These are phyloP conservation scores for Sternotherus odoratus DNA, from an alignment of 2,797 vertebrate species.

Conservation along the genomic window DNA sequence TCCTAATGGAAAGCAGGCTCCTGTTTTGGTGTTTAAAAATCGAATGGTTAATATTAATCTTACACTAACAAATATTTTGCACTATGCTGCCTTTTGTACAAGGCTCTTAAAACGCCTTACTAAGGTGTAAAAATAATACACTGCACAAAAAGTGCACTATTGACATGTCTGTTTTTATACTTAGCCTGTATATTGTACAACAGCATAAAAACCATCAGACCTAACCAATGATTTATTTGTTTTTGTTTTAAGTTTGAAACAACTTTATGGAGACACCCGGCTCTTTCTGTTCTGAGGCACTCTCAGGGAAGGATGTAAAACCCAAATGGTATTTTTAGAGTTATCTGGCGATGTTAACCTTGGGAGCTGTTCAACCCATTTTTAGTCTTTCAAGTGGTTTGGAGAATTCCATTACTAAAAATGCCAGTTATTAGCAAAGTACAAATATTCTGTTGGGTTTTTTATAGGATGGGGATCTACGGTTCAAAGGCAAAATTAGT, in stretches of 20 bases:
- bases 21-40: not conserved
- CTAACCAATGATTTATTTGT: not conserved
- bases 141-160: not conserved
- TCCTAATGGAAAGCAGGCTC: not conserved
- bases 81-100: conserved; percentile 54
- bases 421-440: not conserved
- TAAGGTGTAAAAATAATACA: conserved; percentile 23
- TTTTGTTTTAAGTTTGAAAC: not conserved
- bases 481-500: not conserved
- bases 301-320: not conserved
- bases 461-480: not conserved
- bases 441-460: not conserved
- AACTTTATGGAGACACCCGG: not conserved
- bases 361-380: not conserved
- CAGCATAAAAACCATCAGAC: not conserved
- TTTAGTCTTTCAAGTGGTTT: not conserved
- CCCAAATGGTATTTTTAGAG: not conserved
- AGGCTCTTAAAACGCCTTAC: conserved; percentile 44
- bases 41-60: not conserved
- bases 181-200: conserved; percentile 6
- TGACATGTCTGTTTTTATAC: conserved; percentile 26
- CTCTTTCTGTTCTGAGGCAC: not conserved
- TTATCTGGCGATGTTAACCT: not conserved
- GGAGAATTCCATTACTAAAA: not conserved
- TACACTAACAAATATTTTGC: conserved; percentile 40